A percentile compares a stretch with the other conserved stretches of the same genome.
phyloP scores from a whole-genome alignment of 2,113 vertebrate species.

The Fregata magnificens region DNA sequence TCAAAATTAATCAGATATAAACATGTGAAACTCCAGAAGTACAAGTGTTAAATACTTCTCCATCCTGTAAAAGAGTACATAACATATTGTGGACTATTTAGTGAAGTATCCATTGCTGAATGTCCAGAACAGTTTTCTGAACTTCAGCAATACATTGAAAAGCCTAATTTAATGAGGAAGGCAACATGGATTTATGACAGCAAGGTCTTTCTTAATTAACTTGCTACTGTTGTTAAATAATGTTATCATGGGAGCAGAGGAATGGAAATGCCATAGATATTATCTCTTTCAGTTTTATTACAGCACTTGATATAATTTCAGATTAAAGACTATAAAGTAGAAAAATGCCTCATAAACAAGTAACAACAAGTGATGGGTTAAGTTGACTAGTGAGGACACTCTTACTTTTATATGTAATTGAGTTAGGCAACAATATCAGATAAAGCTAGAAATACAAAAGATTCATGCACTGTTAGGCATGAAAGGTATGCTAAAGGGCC shows the following conservation, averaged over 20 bases:
- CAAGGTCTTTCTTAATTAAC: constrained; percentile 72
- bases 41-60: neutral
- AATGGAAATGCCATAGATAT: constrained; percentile 63
- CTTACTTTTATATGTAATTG: constrained; percentile 1
- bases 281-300: constrained; percentile 68
- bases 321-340: constrained; percentile 66
- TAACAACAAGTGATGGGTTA: constrained; percentile 47
- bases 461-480: constrained; percentile 56
- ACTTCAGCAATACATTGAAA: constrained; percentile 9
- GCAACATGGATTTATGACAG: constrained; percentile 66
- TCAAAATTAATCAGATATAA: neutral
- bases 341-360: constrained; percentile 65
- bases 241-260: constrained; percentile 66
- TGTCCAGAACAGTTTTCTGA: constrained; percentile 42
- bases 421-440: constrained; percentile 54
- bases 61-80: neutral
- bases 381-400: neutral
- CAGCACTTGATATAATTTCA: constrained; percentile 65
- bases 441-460: constrained; percentile 58
- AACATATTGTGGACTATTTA: neutral
- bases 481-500: constrained; percentile 48
- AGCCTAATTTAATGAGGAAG: constrained; percentile 54
- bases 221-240: constrained; percentile 62
- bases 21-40: neutral
- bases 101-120: neutral